Percentiles rank a stretch among this genome's conserved stretches.
phyloP scores from a whole-genome alignment of 2,113 vertebrate species.

The Bombycilla garrulus region DNA sequence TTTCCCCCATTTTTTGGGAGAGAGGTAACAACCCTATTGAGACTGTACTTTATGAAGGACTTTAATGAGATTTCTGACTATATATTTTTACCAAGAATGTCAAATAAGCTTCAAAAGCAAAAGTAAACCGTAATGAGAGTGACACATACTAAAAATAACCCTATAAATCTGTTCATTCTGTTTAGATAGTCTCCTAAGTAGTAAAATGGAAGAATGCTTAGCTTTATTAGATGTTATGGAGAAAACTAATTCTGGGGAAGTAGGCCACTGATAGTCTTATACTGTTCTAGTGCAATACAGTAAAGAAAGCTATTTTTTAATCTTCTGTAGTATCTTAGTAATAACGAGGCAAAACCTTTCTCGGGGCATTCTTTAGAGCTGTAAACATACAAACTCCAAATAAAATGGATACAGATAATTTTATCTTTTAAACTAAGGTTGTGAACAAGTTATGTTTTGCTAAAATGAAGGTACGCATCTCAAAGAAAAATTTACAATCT shows the following conservation, averaged over 20 bases:
- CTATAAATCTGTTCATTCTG: slow-evolving; percentile 75
- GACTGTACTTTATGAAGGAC: slow-evolving; percentile 74
- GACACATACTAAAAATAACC: slow-evolving; percentile 73
- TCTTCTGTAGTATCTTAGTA: not conserved
- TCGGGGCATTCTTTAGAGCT: not conserved
- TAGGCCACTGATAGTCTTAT: slow-evolving; percentile 49
- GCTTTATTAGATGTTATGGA: slow-evolving; percentile 68
- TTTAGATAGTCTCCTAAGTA: slow-evolving; percentile 73
- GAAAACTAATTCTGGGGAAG: slow-evolving; percentile 63
- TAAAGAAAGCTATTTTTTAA: slow-evolving; percentile 34
- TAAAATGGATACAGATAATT: not conserved
- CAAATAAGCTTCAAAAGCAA: slow-evolving; percentile 73
- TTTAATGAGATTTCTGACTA: slow-evolving; percentile 70
- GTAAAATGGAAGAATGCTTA: slow-evolving; percentile 69
- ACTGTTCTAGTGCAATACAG: slow-evolving; percentile 49
- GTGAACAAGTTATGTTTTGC: not conserved
- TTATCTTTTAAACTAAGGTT: not conserved
- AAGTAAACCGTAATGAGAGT: slow-evolving; percentile 67
- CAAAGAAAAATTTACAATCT: not conserved
- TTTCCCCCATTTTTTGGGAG: not conserved
- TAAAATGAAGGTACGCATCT: slow-evolving; percentile 44
- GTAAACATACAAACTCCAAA: not conserved
- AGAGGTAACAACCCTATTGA: slow-evolving; percentile 67
- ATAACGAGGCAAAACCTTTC: not conserved
- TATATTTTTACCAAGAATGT: slow-evolving; percentile 70